Evolutionary conservation across 2,797 vertebrate genomes (phyloP).

Genomic region (Catharus ustulatus): DNA sequence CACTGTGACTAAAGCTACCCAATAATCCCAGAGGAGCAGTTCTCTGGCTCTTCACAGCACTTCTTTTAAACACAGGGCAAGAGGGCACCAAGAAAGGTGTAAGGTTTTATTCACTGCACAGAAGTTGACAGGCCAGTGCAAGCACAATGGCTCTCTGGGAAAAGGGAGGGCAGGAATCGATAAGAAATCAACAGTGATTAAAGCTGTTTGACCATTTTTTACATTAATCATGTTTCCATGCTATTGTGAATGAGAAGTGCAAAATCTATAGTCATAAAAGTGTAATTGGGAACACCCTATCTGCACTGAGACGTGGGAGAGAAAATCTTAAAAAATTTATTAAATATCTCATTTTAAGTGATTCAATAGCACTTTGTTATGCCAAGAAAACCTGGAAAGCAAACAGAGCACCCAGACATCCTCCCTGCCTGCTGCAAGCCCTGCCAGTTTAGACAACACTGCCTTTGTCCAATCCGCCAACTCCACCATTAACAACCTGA

Average conservation of each 20-base stretch:
- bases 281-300: constrained; percentile 49
- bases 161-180: constrained; percentile 35
- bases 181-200: constrained; percentile 72
- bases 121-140: neutral
- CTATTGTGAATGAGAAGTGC: constrained; percentile 38
- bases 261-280: constrained; percentile 71
- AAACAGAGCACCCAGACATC: neutral
- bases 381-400: neutral
- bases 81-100: neutral
- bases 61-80: neutral
- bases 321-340: neutral
- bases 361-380: neutral
- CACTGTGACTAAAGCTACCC: neutral
- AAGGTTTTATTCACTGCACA: constrained; percentile 44
- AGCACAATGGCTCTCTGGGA: neutral
- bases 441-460: neutral
- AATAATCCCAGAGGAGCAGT: neutral
- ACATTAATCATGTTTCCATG: constrained; percentile 67
- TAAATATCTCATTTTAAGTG: neutral
- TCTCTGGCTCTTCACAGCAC: neutral
- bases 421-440: neutral
- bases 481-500: neutral
- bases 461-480: neutral
- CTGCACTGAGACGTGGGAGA: neutral
- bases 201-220: constrained; percentile 69